Evolutionary conservation across 1,140 invertebrate species (phyloP).

Genomic region (Acromyrmex echinatior): DNA sequence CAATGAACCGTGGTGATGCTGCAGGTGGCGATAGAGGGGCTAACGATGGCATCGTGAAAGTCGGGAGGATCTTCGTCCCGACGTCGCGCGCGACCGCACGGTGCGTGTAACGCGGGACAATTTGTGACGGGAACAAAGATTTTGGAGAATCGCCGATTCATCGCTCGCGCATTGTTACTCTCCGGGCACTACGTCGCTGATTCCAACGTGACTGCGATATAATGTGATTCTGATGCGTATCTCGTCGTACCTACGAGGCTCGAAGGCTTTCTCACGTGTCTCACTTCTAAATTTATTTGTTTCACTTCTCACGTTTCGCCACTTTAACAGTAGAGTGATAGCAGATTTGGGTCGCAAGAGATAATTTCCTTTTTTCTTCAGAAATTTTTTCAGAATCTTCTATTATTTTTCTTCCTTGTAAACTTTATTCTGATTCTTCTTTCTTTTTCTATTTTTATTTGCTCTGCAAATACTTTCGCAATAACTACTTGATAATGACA

Average conservation of each 20-base stretch:
- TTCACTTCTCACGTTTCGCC: neutral
- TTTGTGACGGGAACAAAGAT: conserved; percentile 71
- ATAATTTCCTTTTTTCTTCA: neutral
- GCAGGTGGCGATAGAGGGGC: conserved; percentile 82
- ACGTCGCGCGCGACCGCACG: conserved; percentile 48
- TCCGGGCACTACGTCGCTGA: conserved; percentile 27
- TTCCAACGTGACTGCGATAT: conserved; percentile 47
- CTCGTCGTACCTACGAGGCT: neutral
- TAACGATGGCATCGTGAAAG: conserved; percentile 70
- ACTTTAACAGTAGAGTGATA: neutral
- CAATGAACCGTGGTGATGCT: conserved; percentile 81
- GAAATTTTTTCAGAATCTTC: neutral
- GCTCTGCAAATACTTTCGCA: neutral
- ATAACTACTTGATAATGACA: neutral
- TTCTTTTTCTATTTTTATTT: neutral
- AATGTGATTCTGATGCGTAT: conserved; percentile 53
- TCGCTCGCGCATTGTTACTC: conserved; percentile 45
- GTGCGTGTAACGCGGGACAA: conserved; percentile 71
- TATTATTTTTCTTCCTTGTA: no score
- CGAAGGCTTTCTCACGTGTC: conserved; percentile 23
- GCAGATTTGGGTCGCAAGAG: neutral
- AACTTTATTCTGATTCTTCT: neutral
- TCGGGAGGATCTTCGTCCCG: conserved; percentile 55
- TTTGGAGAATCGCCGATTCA: conserved; percentile 73
- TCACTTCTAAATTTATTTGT: conserved; percentile 26